These are phyloP conservation scores for Danio choprae DNA, from an alignment of 2,797 vertebrate species.

Conservation along the genomic window DNA sequence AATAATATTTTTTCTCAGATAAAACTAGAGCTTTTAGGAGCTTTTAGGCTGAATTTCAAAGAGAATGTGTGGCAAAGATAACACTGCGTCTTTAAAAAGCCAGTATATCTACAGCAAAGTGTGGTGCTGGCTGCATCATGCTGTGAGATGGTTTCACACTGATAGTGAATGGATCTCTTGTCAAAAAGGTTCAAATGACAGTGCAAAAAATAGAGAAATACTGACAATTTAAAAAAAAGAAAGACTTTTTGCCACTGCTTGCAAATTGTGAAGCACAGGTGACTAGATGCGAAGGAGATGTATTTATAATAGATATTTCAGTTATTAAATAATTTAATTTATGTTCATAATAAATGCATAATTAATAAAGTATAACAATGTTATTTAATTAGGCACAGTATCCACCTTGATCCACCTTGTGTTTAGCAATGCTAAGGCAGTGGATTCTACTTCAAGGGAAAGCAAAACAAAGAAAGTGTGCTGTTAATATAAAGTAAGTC, in stretches of 20 bases:
- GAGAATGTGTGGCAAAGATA: slow-evolving; percentile 9
- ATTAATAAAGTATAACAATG: too few species aligned
- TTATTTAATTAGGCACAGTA: too few species aligned
- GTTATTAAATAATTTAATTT: too few species aligned
- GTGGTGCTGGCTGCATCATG: background rate
- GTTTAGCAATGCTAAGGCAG: too few species aligned
- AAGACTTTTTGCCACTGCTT: background rate
- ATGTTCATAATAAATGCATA: too few species aligned
- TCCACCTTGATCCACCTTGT: too few species aligned
- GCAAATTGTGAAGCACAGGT: background rate
- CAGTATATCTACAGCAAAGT: background rate
- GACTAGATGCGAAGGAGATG: too few species aligned
- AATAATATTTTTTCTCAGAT: background rate
- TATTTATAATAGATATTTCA: too few species aligned
- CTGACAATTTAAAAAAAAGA: background rate
- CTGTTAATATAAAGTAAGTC: too few species aligned
- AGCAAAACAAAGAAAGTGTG: too few species aligned
- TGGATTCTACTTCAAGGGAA: too few species aligned
- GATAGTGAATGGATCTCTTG: background rate
- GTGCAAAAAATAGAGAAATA: background rate
- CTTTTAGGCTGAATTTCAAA: slow-evolving; percentile 29
- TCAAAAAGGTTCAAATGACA: background rate
- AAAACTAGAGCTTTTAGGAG: slow-evolving; percentile 27
- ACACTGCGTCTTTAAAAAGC: background rate
- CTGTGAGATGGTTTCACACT: background rate